Evolutionary conservation across 2,888 invertebrate genomes (phyloP), one percentile per base, ranked within the genome.

Genomic region (Meiosimyza platycephala): DNA sequence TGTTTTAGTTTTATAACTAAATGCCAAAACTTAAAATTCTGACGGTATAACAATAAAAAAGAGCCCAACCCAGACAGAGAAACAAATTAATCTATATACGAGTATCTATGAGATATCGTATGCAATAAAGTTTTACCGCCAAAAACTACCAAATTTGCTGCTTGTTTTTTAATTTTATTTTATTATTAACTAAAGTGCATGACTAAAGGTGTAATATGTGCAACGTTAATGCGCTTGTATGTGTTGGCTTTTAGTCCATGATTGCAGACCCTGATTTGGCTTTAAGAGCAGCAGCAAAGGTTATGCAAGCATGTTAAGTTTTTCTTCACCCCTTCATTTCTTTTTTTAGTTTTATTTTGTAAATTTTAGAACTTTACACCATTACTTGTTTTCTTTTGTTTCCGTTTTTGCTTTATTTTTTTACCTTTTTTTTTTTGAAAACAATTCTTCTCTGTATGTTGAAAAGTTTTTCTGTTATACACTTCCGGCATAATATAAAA

Each of bases 401-500:
- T 76, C 63, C 16, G 33, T 59, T 55, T 76, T 78, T 76, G 72
- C 60, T 55, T 76, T 78, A 76, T 72, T 77, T 77, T 75, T 63
- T 71, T 74, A 70, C 50, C 15, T 22, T 77, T 77, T 80, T 77
- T 79, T 80, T 15, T 33, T 47, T 60, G n/a, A 13, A 47, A 47
- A 47, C 47, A 47, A 22, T 9, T 40, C 40, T 18, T 18, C 48
- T 59, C 40, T 9, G 54, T 60, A 60, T 33, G 52, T 33, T 65
- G 59, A 51, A 71, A 71, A 68, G 64, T 71, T 73, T 63, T 52
- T 74, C 52, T 54, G 69, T 55, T 72, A 64, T 65, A 6, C 64
- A 57, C 69, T 60, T 70, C 68, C 67, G 74, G 67, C 71, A 55
- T 48, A 74, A 78, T 78, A 77, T 77, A 73, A 77, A 78, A 78